Conservation (phyloP, 1,140 invertebrate species). For the Bacillus rossius region DNA sequence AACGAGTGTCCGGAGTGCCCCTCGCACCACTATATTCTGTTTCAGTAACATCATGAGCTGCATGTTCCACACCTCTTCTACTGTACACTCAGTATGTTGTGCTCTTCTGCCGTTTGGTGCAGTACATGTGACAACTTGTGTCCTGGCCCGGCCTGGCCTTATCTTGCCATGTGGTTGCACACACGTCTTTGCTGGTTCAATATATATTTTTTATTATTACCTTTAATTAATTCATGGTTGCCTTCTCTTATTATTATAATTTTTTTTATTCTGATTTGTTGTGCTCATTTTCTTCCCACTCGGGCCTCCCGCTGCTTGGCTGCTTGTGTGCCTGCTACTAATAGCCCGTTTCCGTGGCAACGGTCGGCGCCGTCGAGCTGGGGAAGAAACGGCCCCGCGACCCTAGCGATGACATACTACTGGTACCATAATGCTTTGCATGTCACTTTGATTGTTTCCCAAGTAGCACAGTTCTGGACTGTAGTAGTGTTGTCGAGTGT, state of each 20-base stretch:
- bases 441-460: slow-evolving; percentile 23
- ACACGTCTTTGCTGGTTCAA: slow-evolving; percentile 20
- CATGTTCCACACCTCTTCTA: slow-evolving; percentile 20
- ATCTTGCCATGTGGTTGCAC: slow-evolving; percentile 22
- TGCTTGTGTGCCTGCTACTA: slow-evolving; percentile 43
- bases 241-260: slow-evolving; percentile 22
- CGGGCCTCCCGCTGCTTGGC: slow-evolving; percentile 38
- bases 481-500: slow-evolving; percentile 12
- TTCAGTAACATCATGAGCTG: slow-evolving; percentile 23
- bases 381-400: slow-evolving; percentile 83
- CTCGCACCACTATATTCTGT: slow-evolving; percentile 11
- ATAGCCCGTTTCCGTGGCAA: slow-evolving; percentile 48
- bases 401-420: slow-evolving; percentile 80
- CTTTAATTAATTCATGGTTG: slow-evolving; percentile 28
- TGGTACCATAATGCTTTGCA: slow-evolving; percentile 70
- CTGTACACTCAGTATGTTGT: slow-evolving; percentile 16
- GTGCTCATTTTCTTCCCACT: slow-evolving; percentile 37
- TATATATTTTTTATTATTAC: slow-evolving; percentile 26
- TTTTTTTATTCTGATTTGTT: slow-evolving; percentile 39
- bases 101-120: slow-evolving; percentile 17
- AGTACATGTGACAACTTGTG: slow-evolving; percentile 14
- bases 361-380: slow-evolving; percentile 57
- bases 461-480: slow-evolving; percentile 11
- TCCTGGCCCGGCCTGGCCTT: slow-evolving; percentile 12
- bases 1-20: not conserved